Evolutionary conservation across 2,113 vertebrate genomes (phyloP).

Genomic region (Cyprinodon brontotheroides): DNA sequence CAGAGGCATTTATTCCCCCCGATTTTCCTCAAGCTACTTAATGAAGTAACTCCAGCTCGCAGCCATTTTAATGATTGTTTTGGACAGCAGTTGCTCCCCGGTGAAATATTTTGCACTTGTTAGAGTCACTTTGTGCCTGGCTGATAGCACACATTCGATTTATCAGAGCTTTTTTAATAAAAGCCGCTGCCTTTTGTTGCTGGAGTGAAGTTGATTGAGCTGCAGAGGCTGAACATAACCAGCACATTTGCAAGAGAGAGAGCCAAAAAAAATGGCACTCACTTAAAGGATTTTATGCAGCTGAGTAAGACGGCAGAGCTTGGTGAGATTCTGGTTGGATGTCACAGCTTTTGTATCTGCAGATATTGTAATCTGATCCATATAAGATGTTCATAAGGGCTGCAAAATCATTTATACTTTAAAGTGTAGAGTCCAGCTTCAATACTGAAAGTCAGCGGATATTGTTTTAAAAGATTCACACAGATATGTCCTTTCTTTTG

Average conservation of each 20-base stretch:
- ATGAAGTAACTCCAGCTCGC: constrained; percentile 10
- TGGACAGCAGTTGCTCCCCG: constrained; percentile 7
- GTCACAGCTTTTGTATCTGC: constrained; percentile 1
- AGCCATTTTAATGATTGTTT: constrained; percentile 23
- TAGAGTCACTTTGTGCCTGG: neutral
- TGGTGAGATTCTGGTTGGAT: neutral
- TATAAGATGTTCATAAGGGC: neutral
- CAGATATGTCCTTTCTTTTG: constrained; percentile 38
- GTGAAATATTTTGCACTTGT: constrained; percentile 25
- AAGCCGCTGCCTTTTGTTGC: constrained; percentile 11
- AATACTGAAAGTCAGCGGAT: neutral
- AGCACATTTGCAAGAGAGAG: neutral
- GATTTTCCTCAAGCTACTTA: constrained; percentile 5
- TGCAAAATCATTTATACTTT: neutral
- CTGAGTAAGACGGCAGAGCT: constrained; percentile 14
- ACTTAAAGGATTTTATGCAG: neutral
- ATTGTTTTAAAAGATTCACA: constrained; percentile 20
- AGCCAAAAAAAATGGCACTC: neutral
- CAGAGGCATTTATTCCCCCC: constrained; percentile 15
- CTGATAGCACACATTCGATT: constrained; percentile 15
- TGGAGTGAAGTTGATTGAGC: constrained; percentile 20
- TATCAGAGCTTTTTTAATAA: constrained; percentile 14
- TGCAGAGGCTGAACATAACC: constrained; percentile 10
- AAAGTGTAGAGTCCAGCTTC: neutral
- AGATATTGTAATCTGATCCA: neutral